These are phyloP conservation scores for Sylvilagus bachmani DNA, from an alignment of 2,113 vertebrate genomes.

Conservation along the genomic window DNA sequence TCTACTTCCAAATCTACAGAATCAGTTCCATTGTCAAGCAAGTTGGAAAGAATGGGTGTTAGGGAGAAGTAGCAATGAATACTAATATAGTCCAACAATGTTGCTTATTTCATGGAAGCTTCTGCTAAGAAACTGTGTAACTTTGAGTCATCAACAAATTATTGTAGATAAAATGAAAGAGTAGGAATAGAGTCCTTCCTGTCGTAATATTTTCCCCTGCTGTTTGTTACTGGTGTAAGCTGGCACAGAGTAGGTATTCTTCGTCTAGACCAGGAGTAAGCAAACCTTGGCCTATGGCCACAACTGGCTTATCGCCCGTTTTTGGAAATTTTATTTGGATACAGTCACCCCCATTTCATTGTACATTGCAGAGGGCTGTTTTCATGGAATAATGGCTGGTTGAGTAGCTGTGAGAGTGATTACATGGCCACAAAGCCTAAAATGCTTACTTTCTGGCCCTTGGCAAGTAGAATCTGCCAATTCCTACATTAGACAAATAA, in stretches of 20 bases:
- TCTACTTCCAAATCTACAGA: background rate
- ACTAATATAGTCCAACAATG: background rate
- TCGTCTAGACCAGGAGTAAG: background rate
- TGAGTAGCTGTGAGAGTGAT: background rate
- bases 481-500: constrained; percentile 45
- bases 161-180: background rate
- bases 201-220: background rate
- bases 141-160: background rate
- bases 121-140: background rate
- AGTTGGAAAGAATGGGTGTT: background rate
- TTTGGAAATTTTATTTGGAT: constrained; percentile 41
- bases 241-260: background rate
- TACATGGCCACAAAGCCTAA: constrained; percentile 2
- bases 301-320: background rate
- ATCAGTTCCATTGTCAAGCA: background rate
- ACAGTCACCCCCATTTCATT: background rate
- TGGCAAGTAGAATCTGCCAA: constrained; percentile 3
- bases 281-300: background rate
- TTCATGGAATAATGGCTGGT: background rate
- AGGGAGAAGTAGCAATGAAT: background rate
- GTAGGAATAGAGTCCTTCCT: background rate
- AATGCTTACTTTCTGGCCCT: constrained; percentile 14
- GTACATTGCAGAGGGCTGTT: background rate
- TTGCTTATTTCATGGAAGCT: constrained; percentile 1
- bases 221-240: background rate